Evolutionary conservation across 2,888 invertebrate genomes (phyloP).

Genomic region (Brassicogethes aeneus): DNA sequence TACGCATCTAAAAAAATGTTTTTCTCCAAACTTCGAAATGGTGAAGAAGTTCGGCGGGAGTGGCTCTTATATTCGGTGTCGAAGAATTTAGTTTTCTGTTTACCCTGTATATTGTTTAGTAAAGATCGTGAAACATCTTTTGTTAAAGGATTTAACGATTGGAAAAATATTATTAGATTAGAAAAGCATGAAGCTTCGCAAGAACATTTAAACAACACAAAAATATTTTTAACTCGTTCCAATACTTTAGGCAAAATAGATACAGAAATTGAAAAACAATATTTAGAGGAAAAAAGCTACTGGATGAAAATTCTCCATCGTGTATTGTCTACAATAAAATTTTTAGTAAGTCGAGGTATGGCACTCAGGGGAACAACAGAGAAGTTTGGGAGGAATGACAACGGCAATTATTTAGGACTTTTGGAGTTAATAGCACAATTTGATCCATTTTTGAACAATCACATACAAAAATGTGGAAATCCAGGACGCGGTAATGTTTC

Average conservation of each 20-base stretch:
- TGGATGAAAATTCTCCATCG: constrained; percentile 2
- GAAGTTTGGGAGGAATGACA: not conserved
- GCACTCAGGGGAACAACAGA: no score
- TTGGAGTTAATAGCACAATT: not conserved
- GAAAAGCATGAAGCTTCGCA: constrained; percentile 1
- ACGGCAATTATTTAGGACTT: constrained; percentile 1
- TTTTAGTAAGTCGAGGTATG: constrained; percentile 3
- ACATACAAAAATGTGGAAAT: not conserved
- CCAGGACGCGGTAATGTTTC: constrained; percentile 1
- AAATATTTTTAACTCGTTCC: constrained; percentile 3
- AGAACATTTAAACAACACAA: constrained; percentile 2
- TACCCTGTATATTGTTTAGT: constrained; percentile 15
- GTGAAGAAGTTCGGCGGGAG: constrained; percentile 6
- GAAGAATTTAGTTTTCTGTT: constrained; percentile 14
- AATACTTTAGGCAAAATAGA: constrained; percentile 2
- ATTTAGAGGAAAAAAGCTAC: constrained; percentile 1
- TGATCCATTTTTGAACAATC: no score
- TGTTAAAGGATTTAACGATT: constrained; percentile 4
- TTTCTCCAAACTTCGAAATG: constrained; percentile 16
- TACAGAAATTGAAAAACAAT: constrained; percentile 2
- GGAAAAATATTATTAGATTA: constrained; percentile 16
- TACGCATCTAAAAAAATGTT: no score
- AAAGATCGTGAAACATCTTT: no score
- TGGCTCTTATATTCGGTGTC: constrained; percentile 13
- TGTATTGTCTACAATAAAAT: constrained; percentile 3